These are phyloP conservation scores for Zaprionus vittiger DNA, from an alignment of 1,140 invertebrate genomes.

Conservation along the genomic window DNA sequence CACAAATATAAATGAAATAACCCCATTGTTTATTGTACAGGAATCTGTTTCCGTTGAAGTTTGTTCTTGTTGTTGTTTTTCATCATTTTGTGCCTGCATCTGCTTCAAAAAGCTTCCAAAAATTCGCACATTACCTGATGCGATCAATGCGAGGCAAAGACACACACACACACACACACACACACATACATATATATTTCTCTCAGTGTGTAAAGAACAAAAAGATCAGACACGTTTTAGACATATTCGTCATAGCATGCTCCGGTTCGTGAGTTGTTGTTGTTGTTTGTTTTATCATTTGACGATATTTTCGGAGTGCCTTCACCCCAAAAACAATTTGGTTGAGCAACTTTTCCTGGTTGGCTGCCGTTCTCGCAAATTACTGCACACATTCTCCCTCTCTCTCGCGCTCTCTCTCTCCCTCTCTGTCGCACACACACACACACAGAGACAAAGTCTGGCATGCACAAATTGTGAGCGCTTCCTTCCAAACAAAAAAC, in stretches of 20 bases:
- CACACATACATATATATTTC: not conserved
- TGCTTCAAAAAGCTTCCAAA: constrained; percentile 38
- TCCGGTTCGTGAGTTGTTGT: constrained; percentile 48
- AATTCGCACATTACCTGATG: constrained; percentile 65
- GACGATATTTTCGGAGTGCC: constrained; percentile 79
- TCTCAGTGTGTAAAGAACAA: not conserved
- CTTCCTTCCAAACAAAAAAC: constrained; percentile 54
- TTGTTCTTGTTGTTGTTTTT: constrained; percentile 12
- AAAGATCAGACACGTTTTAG: constrained; percentile 24
- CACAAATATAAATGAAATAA: constrained; percentile 2
- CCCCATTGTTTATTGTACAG: constrained; percentile 8
- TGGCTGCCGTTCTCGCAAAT: constrained; percentile 34
- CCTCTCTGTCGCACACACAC: not conserved
- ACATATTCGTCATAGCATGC: constrained; percentile 63
- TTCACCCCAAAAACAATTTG: constrained; percentile 65
- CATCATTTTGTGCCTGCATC: constrained; percentile 25
- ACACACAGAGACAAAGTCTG: not conserved
- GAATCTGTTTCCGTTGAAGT: not conserved
- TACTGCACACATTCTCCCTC: constrained; percentile 9
- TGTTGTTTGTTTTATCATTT: constrained; percentile 75
- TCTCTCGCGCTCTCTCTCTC: not conserved
- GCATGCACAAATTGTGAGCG: constrained; percentile 32
- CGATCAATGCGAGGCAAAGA: constrained; percentile 50
- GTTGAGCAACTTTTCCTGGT: constrained; percentile 76
- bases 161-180: constrained; percentile 21